phyloP scores from a whole-genome alignment of 2,888 invertebrate species.

The Drosophila rellima region DNA sequence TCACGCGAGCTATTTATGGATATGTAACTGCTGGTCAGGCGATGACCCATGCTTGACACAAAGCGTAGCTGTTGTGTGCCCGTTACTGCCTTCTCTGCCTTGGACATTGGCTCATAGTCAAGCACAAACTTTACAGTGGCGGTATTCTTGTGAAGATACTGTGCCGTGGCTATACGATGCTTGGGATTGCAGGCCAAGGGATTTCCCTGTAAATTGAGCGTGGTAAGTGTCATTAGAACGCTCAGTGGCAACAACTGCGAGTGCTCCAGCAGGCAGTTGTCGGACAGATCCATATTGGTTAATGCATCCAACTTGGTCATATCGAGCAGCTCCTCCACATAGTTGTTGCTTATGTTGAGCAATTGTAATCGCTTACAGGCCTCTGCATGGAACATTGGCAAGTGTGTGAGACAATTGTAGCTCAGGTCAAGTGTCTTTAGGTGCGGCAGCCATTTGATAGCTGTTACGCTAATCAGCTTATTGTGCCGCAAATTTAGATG shows the following conservation, averaged over 20 bases:
- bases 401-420: constrained; percentile 87
- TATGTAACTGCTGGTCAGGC: constrained; percentile 29
- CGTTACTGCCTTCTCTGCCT: constrained; percentile 86
- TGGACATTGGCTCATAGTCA: constrained; percentile 87
- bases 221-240: constrained; percentile 87
- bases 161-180: constrained; percentile 87
- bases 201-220: constrained; percentile 88
- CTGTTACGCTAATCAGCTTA: constrained; percentile 87
- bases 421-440: constrained; percentile 89
- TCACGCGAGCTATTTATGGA: constrained; percentile 58
- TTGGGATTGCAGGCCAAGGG: constrained; percentile 88
- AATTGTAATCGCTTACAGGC: constrained; percentile 87
- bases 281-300: constrained; percentile 88
- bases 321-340: constrained; percentile 88
- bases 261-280: constrained; percentile 89
- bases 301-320: constrained; percentile 87
- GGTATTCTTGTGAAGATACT: constrained; percentile 87
- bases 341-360: constrained; percentile 88
- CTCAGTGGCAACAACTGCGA: constrained; percentile 87
- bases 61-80: constrained; percentile 84
- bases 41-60: constrained; percentile 58
- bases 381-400: constrained; percentile 88
- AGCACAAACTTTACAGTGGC: constrained; percentile 87
- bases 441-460: constrained; percentile 88
- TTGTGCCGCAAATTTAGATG: constrained; percentile 89